A percentile compares a stretch with the other conserved stretches of the same genome.
Evolutionary conservation across 2,113 vertebrate genomes (phyloP).

Genomic region (Grammomys dolichurus): DNA sequence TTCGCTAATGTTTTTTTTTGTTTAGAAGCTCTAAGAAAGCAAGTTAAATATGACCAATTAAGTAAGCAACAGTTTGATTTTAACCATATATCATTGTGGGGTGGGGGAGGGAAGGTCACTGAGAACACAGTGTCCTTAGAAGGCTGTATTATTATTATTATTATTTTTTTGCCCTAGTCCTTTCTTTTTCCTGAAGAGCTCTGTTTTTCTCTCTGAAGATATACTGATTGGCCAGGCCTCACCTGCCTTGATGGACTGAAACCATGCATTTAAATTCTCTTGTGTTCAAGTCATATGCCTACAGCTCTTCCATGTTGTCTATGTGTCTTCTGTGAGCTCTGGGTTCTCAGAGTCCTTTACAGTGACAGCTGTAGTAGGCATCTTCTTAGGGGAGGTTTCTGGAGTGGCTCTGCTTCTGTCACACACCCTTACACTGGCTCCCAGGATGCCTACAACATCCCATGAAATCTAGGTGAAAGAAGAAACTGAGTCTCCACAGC

Average conservation of each 20-base stretch:
- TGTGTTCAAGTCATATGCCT: not conserved
- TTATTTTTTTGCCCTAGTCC: not conserved
- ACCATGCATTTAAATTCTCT: not conserved
- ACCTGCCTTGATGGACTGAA: not conserved
- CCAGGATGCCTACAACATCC: not conserved
- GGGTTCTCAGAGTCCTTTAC: too few relatives aligned
- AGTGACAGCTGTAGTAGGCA: not conserved
- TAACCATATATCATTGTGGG: not conserved
- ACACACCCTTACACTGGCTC: too few relatives aligned
- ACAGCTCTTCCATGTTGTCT: not conserved
- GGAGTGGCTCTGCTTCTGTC: not conserved
- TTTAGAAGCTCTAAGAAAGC: slow-evolving; percentile 9
- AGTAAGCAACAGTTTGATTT: not conserved
- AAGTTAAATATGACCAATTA: not conserved
- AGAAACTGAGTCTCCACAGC: not conserved
- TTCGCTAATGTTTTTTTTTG: not conserved
- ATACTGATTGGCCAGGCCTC: not conserved
- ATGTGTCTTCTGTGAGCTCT: not conserved
- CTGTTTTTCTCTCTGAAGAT: not conserved
- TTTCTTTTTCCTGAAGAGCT: not conserved
- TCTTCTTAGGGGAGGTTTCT: not conserved
- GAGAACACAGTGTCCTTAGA: not conserved
- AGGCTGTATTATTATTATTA: not conserved
- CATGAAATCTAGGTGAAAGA: not conserved
- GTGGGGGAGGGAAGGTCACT: too few relatives aligned